These are phyloP conservation scores for Dioctria rufipes DNA, from an alignment of 2,888 invertebrate genomes.

Conservation along the genomic window DNA sequence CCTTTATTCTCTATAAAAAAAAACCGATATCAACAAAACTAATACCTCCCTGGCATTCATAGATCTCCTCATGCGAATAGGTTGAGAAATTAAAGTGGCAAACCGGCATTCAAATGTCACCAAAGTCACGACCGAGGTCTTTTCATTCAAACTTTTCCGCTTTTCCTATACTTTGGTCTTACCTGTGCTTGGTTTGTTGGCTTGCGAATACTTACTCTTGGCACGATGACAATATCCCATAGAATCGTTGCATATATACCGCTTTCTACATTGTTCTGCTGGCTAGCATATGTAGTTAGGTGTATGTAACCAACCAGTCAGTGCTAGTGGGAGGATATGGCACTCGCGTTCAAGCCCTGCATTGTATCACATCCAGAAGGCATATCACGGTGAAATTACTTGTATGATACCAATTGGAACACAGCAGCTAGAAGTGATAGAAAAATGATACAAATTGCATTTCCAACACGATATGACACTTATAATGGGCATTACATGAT, in stretches of 20 bases:
- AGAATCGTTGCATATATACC: slow-evolving; percentile 9
- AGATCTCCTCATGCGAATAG: too few relatives aligned
- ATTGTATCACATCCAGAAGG: neutral
- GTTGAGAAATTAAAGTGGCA: too few relatives aligned
- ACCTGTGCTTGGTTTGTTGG: neutral
- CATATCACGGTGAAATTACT: slow-evolving; percentile 37
- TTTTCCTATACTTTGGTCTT: neutral
- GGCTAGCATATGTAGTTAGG: neutral
- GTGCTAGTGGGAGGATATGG: slow-evolving; percentile 28
- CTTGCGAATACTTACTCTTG: too few relatives aligned
- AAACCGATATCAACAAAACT: too few relatives aligned
- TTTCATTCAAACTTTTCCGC: slow-evolving; percentile 36
- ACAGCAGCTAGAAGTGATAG: slow-evolving; percentile 35
- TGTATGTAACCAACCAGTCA: neutral
- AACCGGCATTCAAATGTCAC: slow-evolving; percentile 40
- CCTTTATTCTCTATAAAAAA: too few relatives aligned
- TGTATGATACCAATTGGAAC: slow-evolving; percentile 42
- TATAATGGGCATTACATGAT: slow-evolving; percentile 41
- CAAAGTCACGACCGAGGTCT: slow-evolving; percentile 46
- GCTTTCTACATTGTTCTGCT: slow-evolving; percentile 46
- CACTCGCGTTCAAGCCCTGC: neutral
- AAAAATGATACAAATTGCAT: slow-evolving; percentile 46
- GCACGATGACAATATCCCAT: slow-evolving; percentile 33
- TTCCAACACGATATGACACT: slow-evolving; percentile 39
- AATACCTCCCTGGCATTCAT: too few relatives aligned